These are phyloP conservation scores for Tenthredo mesomela DNA, from an alignment of 2,888 invertebrate species.

Conservation along the genomic window DNA sequence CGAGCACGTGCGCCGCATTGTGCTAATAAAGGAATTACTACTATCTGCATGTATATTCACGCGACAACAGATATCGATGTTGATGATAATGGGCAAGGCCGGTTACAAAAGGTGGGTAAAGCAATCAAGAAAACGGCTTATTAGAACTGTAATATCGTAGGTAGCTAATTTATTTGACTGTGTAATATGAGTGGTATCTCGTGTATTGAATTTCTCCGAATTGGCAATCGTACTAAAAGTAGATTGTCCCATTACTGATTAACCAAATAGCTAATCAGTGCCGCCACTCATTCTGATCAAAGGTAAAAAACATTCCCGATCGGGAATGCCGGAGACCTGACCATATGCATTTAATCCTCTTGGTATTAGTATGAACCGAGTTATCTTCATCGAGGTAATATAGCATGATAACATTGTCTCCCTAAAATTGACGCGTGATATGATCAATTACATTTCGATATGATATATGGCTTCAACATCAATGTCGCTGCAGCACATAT, in stretches of 20 bases:
- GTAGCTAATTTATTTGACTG: neutral
- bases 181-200: neutral
- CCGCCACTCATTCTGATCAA: neutral
- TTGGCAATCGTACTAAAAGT: neutral
- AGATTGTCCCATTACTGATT: neutral
- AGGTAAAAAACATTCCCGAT: neutral
- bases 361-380: neutral
- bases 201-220: neutral
- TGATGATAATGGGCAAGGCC: neutral
- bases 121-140: neutral
- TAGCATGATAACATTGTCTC: neutral
- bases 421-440: conserved; percentile 9
- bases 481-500: neutral
- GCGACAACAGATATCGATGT: conserved; percentile 1
- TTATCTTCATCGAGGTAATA: conserved; percentile 3
- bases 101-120: neutral
- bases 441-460: neutral
- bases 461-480: neutral
- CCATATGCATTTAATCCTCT: neutral
- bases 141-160: neutral
- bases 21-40: conserved; percentile 2
- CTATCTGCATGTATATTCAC: conserved; percentile 22
- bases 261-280: neutral
- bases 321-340: neutral
- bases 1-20: neutral